Percentiles rank a stretch among this genome's conserved stretches.
Conservation (phyloP, 2,888 invertebrate genomes). For the Polymixis flavicincta region DNA sequence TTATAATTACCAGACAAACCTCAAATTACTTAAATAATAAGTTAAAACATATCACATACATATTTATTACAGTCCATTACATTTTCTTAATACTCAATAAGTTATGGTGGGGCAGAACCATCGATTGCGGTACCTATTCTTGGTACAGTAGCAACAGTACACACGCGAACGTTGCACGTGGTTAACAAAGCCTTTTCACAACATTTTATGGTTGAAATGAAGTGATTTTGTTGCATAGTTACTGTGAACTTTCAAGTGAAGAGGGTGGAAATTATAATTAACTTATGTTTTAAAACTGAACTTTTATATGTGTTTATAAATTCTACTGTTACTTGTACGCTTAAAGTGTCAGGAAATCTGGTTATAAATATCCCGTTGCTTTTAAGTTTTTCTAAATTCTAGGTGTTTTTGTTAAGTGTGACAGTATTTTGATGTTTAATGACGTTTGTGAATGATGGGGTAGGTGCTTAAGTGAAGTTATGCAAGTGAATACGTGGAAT, state of each 20-base stretch:
- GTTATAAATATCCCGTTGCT: background rate
- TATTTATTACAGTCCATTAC: slow-evolving; percentile 41
- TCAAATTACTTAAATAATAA: slow-evolving; percentile 11
- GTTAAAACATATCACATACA: background rate
- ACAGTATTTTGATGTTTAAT: background rate
- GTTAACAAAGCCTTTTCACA: slow-evolving; percentile 50
- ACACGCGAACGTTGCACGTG: slow-evolving; percentile 75
- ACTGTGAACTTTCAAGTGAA: slow-evolving; percentile 12
- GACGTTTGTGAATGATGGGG: background rate
- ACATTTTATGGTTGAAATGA: slow-evolving; percentile 37
- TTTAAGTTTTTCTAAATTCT: background rate
- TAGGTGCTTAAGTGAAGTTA: background rate
- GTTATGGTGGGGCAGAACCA: slow-evolving; percentile 56
- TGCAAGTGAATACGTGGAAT: background rate
- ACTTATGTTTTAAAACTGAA: background rate
- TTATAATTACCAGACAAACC: background rate
- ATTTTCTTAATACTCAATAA: slow-evolving; percentile 60
- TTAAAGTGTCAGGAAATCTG: background rate
- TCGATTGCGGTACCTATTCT: slow-evolving; percentile 78
- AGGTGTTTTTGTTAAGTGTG: background rate
- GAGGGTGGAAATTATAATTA: background rate
- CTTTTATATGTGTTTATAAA: background rate
- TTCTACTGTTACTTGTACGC: background rate
- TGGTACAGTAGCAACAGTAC: slow-evolving; percentile 71
- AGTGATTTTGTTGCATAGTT: slow-evolving; percentile 49